phyloP scores from a whole-genome alignment of 1,140 invertebrate species.

The Bicyclus anynana region DNA sequence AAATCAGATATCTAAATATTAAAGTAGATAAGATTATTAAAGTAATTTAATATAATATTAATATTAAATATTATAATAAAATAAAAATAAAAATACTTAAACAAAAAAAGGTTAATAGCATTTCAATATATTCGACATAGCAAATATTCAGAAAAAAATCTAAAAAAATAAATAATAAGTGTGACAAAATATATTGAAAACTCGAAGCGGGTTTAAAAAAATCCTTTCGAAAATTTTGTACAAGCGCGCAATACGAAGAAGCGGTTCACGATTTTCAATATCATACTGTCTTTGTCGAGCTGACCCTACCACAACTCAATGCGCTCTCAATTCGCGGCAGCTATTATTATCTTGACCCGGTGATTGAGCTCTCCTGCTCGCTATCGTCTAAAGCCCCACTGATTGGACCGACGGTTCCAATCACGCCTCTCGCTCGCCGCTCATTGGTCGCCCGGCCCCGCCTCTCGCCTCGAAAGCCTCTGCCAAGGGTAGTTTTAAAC shows the following conservation, averaged over 20 bases:
- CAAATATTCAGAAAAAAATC: too few relatives aligned
- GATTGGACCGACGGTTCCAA: constrained; percentile 56
- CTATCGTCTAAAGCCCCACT: constrained; percentile 36
- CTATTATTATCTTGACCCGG: constrained; percentile 74
- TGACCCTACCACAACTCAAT: constrained; percentile 71
- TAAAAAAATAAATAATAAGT: too few relatives aligned
- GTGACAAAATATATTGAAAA: background rate
- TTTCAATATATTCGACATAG: too few relatives aligned
- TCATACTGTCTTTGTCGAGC: constrained; percentile 62
- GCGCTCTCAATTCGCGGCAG: constrained; percentile 71
- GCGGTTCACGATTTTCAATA: constrained; percentile 51
- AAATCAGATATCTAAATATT: too few relatives aligned
- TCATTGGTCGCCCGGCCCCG: constrained; percentile 57
- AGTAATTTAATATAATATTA: too few relatives aligned
- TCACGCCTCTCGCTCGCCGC: constrained; percentile 50
- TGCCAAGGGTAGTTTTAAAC: constrained; percentile 65
- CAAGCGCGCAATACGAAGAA: constrained; percentile 27
- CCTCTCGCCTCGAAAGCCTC: constrained; percentile 58
- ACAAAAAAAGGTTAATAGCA: too few relatives aligned
- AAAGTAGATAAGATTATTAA: too few relatives aligned
- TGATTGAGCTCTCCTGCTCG: constrained; percentile 69
- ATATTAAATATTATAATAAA: too few relatives aligned
- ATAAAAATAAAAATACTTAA: too few relatives aligned
- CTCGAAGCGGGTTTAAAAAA: background rate
- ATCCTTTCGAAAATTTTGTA: background rate